Base-by-base conservation (phyloP, 2,888 invertebrate genomes). In the Microplitis deprimator region DNA sequence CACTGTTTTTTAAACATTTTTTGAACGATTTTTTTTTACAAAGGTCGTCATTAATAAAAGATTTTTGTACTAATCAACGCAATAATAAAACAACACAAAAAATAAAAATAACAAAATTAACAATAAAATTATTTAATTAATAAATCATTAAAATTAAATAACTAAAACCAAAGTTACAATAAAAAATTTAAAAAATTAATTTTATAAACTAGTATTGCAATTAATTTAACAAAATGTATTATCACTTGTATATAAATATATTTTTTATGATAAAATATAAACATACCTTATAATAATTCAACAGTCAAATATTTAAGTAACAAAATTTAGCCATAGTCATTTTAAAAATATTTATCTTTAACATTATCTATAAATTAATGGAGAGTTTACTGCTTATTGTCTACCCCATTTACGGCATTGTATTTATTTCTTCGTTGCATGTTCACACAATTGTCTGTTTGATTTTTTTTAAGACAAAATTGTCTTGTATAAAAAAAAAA, bases 281-380 rank as follows among this genome's bases (percentile, higher is more conserved):
- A 64, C 20, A 20, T 20, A 64, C 64, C 29, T 64, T 20, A 20
- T 64, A 64, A 16, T 64, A 64, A 17, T 64, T 64, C 10, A 20
- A 64, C 64, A 64, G 5, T 64, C 29, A 64, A 64, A 50, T 50
- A 50, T 50, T 50, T 50, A 50, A 50, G 50, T 50, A 50, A 10
- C 5, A 50, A 50, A 8, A 50, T 13, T 50, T 50, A 50, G 50
- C 50, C 8, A 13, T 50, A 29, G 29, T 29, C 29, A 29, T 50
- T 50, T 13, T 13, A 10, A 50, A 50, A 50, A 50, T 13, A 10
- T 6, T 10, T 41, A 41, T 50, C 50, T 50, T 50, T 50, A 50
- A 50, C 13, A 50, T 8, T 50, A 13, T 13, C 13, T 50, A 50
- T 13, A 13, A 50, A 50, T 13, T 50, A 50, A 50, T 50, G 13